These are phyloP conservation scores for Volucella bombylans DNA, from an alignment of 2,888 invertebrate genomes.

Conservation along the genomic window DNA sequence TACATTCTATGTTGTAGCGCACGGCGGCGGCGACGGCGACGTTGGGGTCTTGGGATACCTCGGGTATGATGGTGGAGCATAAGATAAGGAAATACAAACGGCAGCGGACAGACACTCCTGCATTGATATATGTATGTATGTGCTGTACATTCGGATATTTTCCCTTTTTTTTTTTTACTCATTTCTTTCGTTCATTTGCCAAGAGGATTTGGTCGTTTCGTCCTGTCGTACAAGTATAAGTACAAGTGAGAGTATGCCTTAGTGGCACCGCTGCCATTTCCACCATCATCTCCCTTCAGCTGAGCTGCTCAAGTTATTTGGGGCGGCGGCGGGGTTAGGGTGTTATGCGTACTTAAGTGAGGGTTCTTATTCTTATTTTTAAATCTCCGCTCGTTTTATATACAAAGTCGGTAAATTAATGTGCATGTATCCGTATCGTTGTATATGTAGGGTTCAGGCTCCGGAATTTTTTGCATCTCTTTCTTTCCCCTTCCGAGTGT, in stretches of 20 bases:
- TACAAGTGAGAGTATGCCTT: not conserved
- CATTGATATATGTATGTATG: not conserved
- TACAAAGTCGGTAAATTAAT: constrained; percentile 44
- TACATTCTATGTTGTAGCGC: constrained; percentile 42
- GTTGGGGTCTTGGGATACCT: constrained; percentile 32
- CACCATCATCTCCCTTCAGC: no score
- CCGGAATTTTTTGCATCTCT: not conserved
- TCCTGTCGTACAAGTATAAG: not conserved
- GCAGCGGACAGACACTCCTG: constrained; percentile 57
- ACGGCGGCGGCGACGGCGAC: not conserved
- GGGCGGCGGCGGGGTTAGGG: no score
- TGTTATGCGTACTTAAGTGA: constrained; percentile 48
- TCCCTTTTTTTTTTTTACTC: not conserved
- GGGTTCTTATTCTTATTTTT: constrained; percentile 67
- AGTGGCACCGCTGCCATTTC: no score
- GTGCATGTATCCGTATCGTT: constrained; percentile 33
- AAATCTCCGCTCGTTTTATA: constrained; percentile 41
- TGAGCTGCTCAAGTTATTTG: no score
- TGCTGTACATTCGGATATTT: not conserved
- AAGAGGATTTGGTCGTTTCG: constrained; percentile 51
- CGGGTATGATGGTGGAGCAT: constrained; percentile 12
- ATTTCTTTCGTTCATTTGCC: constrained; percentile 2
- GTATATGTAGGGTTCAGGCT: not conserved
- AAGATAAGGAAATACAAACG: constrained; percentile 64
- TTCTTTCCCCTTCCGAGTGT: not conserved